Conservation (phyloP, 2,888 invertebrate genomes). For the Habroteleia sp. region DNA sequence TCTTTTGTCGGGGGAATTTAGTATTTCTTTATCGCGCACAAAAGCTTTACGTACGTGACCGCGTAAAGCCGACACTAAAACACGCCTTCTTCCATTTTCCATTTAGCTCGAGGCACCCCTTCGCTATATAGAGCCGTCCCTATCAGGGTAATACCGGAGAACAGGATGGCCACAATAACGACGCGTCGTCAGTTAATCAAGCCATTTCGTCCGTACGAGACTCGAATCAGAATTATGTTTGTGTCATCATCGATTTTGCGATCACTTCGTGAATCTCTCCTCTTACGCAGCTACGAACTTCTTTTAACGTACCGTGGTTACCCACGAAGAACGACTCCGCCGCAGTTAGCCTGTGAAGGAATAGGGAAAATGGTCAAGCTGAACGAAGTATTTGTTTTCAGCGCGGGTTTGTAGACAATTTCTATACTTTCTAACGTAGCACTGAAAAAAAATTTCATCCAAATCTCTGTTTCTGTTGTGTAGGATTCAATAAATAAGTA, state of each 20-base stretch:
- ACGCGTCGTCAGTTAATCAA: slow-evolving; percentile 80
- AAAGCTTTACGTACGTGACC: slow-evolving; percentile 71
- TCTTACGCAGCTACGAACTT: no score
- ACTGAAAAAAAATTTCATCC: no score
- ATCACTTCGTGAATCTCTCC: slow-evolving; percentile 43
- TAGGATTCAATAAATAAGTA: no score
- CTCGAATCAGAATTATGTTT: slow-evolving; percentile 70
- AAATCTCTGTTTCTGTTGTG: no score
- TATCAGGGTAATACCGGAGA: slow-evolving; percentile 71
- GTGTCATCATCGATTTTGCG: slow-evolving; percentile 58
- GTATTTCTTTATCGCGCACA: slow-evolving; percentile 68
- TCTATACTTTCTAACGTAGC: no score
- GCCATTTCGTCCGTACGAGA: slow-evolving; percentile 77
- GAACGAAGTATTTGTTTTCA: no score
- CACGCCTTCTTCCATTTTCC: slow-evolving; percentile 69
- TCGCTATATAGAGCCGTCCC: slow-evolving; percentile 67
- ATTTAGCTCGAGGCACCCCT: slow-evolving; percentile 68
- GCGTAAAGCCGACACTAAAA: slow-evolving; percentile 69
- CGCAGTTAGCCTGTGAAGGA: no score
- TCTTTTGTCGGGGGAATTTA: slow-evolving; percentile 45
- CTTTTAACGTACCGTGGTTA: no score
- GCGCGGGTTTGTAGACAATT: no score
- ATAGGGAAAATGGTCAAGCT: no score
- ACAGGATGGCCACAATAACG: slow-evolving; percentile 76
- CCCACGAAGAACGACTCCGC: no score